Conservation (phyloP, 2,113 vertebrate genomes). For the Phrynocephalus versicolor region DNA sequence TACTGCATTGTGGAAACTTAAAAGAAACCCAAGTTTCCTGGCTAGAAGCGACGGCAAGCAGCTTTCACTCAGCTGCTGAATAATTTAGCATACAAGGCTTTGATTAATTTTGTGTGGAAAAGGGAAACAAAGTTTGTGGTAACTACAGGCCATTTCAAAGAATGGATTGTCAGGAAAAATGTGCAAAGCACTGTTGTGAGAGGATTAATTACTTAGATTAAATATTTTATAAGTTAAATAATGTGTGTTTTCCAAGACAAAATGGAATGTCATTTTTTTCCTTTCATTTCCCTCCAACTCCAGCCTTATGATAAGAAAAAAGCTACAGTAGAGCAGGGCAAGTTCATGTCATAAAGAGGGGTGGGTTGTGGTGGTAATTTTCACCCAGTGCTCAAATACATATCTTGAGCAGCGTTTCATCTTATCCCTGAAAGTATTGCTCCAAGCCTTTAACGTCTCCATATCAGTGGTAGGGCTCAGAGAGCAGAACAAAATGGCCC, state of each 20-base stretch:
- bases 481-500: slow-evolving; percentile 37
- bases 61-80: slow-evolving; percentile 68
- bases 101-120: slow-evolving; percentile 64
- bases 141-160: slow-evolving; percentile 65
- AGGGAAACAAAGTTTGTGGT: slow-evolving; percentile 62
- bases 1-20: slow-evolving; percentile 40
- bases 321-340: slow-evolving; percentile 66
- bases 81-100: slow-evolving; percentile 70
- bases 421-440: slow-evolving; percentile 46
- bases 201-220: slow-evolving; percentile 82
- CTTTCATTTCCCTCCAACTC: not conserved
- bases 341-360: slow-evolving; percentile 58
- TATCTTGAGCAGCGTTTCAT: slow-evolving; percentile 62
- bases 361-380: slow-evolving; percentile 70
- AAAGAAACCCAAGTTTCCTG: slow-evolving; percentile 54
- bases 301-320: slow-evolving; percentile 64
- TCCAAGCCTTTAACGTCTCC: slow-evolving; percentile 50
- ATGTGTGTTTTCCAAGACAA: slow-evolving; percentile 82
- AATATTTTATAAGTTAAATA: slow-evolving; percentile 86
- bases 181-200: slow-evolving; percentile 69
- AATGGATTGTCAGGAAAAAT: slow-evolving; percentile 67
- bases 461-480: slow-evolving; percentile 45
- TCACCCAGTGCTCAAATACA: slow-evolving; percentile 66
- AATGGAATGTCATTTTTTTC: slow-evolving; percentile 81
- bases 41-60: slow-evolving; percentile 62